phyloP scores from a whole-genome alignment of 2,888 invertebrate genomes.

The Tetranychus piercei region DNA sequence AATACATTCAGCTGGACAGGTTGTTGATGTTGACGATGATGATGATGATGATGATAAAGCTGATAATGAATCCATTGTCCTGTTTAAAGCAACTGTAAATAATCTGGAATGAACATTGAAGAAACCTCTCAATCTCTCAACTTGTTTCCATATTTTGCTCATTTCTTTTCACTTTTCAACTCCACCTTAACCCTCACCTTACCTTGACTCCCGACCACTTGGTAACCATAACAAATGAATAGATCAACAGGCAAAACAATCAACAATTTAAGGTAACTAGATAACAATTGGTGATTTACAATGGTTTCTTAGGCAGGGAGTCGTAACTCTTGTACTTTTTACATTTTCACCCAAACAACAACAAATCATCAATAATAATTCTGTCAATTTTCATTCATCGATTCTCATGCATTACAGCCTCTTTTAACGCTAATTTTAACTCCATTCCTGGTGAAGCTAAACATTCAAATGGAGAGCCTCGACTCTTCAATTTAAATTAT shows the following conservation, averaged over 20 bases:
- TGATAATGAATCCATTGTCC: not conserved
- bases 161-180: not conserved
- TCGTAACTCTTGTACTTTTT: not conserved
- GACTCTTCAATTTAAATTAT: too few relatives aligned
- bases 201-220: not conserved
- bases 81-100: not conserved
- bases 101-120: not conserved
- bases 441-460: too few relatives aligned
- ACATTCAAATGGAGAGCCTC: too few relatives aligned
- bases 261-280: not conserved
- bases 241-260: not conserved
- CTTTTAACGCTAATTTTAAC: too few relatives aligned
- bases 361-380: not conserved
- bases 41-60: not conserved
- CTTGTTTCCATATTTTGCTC: not conserved
- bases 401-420: not conserved
- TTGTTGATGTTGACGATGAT: not conserved
- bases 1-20: not conserved
- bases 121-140: not conserved
- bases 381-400: not conserved
- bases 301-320: not conserved
- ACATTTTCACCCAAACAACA: not conserved
- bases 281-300: not conserved
- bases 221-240: not conserved
- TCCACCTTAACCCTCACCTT: not conserved